A percentile compares a stretch with the other conserved stretches of the same genome.
Evolutionary conservation across 2,113 vertebrate species (phyloP).

Genomic region (Myrmecophaga tridactyla): DNA sequence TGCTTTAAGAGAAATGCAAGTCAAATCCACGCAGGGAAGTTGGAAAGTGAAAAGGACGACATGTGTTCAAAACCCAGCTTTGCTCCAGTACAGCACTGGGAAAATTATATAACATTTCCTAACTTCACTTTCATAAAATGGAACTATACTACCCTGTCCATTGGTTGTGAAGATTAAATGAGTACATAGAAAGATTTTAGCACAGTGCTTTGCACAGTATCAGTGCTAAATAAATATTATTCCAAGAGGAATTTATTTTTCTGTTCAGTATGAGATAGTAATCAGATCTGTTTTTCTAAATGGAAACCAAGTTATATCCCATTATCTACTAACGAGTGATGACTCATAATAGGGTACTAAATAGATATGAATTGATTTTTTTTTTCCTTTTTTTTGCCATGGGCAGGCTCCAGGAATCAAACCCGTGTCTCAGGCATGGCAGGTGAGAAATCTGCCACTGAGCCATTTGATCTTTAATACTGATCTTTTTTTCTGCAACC

Average conservation of each 20-base stretch:
- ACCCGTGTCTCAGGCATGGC: no score
- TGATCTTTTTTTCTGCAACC: background rate
- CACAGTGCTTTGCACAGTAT: no score
- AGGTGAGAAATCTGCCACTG: no score
- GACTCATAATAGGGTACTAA: background rate
- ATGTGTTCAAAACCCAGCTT: background rate
- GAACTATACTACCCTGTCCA: fast-evolving
- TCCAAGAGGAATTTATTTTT: background rate
- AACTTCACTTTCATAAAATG: background rate
- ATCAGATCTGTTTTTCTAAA: background rate
- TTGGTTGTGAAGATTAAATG: background rate
- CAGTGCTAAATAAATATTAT: background rate
- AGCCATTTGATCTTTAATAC: no score
- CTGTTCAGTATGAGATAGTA: background rate
- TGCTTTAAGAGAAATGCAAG: background rate
- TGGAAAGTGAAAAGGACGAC: background rate
- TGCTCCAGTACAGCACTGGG: background rate
- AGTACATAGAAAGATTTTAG: background rate
- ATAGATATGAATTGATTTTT: background rate
- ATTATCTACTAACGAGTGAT: background rate
- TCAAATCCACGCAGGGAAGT: background rate
- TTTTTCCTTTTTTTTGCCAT: no score
- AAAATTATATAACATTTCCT: background rate
- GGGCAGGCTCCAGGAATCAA: no score
- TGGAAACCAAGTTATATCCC: background rate